phyloP scores from a whole-genome alignment of 2,113 vertebrate genomes.

The Alligator mississippiensis region DNA sequence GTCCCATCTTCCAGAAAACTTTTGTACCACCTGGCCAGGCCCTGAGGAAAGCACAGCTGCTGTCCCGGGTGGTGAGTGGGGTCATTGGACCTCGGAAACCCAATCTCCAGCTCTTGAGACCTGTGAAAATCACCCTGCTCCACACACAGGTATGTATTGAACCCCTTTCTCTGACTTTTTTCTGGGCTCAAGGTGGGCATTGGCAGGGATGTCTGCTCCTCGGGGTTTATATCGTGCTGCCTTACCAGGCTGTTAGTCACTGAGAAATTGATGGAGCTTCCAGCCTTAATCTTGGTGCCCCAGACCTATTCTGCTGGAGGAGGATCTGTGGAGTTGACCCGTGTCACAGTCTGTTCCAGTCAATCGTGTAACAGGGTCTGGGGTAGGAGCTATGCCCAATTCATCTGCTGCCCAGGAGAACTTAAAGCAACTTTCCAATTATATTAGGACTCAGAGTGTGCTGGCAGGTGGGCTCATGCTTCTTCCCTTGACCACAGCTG shows the following conservation, averaged over 20 bases:
- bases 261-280: not conserved
- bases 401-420: not conserved
- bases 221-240: not conserved
- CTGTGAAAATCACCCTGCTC: conserved; percentile 35
- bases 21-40: not conserved
- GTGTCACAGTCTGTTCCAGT: not conserved
- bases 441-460: too few relatives aligned
- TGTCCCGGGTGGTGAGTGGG: conserved; percentile 29
- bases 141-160: conserved; percentile 24
- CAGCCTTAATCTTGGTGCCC: too few relatives aligned
- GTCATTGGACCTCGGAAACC: not conserved
- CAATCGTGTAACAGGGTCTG: not conserved
- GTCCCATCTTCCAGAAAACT: not conserved
- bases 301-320: too few relatives aligned
- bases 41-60: not conserved
- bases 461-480: too few relatives aligned
- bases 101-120: not conserved
- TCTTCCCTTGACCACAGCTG: too few relatives aligned
- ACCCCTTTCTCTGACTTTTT: not conserved
- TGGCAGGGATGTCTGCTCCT: not conserved
- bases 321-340: too few relatives aligned
- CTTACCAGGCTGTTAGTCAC: too few relatives aligned
- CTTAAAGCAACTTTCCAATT: not conserved
- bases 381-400: not conserved
- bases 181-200: not conserved